These are phyloP conservation scores for Gymnoscelis rufifasciata DNA, from an alignment of 2,888 invertebrate genomes.

Conservation along the genomic window DNA sequence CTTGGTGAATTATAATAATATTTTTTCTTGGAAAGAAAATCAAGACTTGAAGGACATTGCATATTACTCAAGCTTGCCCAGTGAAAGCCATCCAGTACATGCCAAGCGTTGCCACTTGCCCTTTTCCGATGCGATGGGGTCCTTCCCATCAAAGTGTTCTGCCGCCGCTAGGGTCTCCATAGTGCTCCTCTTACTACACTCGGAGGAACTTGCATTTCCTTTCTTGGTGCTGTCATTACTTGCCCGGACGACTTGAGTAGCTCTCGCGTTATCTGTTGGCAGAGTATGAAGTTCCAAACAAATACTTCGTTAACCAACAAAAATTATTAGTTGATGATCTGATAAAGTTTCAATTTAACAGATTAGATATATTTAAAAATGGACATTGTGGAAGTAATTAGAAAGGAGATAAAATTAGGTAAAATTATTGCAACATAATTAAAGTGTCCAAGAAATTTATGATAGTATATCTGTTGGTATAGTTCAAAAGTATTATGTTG, in stretches of 20 bases:
- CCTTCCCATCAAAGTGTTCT: constrained; percentile 67
- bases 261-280: constrained; percentile 60
- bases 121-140: constrained; percentile 58
- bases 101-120: constrained; percentile 31
- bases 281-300: constrained; percentile 5
- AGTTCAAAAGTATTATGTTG: too few relatives aligned
- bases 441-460: too few relatives aligned
- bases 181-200: constrained; percentile 59
- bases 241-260: constrained; percentile 56
- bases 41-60: constrained; percentile 7
- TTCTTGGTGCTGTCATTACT: constrained; percentile 73
- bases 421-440: too few relatives aligned
- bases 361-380: too few relatives aligned
- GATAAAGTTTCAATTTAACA: too few relatives aligned
- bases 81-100: constrained; percentile 20
- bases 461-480: too few relatives aligned
- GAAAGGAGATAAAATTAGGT: too few relatives aligned
- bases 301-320: too few relatives aligned
- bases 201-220: constrained; percentile 63
- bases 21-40: not conserved
- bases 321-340: too few relatives aligned
- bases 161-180: constrained; percentile 73
- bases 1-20: not conserved
- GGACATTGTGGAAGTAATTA: too few relatives aligned
- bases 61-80: constrained; percentile 18